Evolutionary conservation across 2,113 vertebrate genomes (phyloP), one percentile per base, ranked within the genome.

Genomic region (Leptobrachium ailaonicum): DNA sequence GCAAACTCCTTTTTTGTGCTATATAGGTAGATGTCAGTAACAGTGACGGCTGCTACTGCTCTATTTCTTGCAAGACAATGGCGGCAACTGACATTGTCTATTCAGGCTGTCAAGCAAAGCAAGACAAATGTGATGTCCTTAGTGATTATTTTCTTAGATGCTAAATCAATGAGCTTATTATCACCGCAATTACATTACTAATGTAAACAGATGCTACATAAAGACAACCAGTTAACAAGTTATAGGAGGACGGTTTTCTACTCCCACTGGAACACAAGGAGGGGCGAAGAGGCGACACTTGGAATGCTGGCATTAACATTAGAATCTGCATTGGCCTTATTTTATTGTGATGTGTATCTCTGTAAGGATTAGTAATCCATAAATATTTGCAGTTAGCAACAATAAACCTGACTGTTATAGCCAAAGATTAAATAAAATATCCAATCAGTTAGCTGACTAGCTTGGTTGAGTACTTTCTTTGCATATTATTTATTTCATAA

Each of bases 151-250:
- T 94, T 94, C 92, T 96, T 90, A 94, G 92, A 93, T 92, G 92
- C 92, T 90, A 90, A 95, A 96, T 94, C 95, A 96, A 94, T 92
- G 94, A 93, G 88, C 92, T 95, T 94, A 95, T 96, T 96, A 95
- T 96, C 92, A 91, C 94, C 86, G 89, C 92, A 96, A 96, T 96
- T 95, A 94, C 90, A 93, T 88, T 91, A 91, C 92, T 94, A 94
- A 95, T 94, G 93, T 94, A 95, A 95, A 95, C 94, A 97, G 94
- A 96, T 95, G 94, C 88, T 94, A 82, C 76, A 85, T 87, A 89
- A 86, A 92, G 93, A 94, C 92, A 91, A 92, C 84, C 91, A 89
- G 86, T 89, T 91, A 90, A 93, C 91, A 92, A 91, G 82, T 83
- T 5, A 83, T 4, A 63, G 41, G 9, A 63, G 41, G 58, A 53